Conservation (phyloP, 2,113 vertebrate genomes). For the Gasterosteus aculeatus region DNA sequence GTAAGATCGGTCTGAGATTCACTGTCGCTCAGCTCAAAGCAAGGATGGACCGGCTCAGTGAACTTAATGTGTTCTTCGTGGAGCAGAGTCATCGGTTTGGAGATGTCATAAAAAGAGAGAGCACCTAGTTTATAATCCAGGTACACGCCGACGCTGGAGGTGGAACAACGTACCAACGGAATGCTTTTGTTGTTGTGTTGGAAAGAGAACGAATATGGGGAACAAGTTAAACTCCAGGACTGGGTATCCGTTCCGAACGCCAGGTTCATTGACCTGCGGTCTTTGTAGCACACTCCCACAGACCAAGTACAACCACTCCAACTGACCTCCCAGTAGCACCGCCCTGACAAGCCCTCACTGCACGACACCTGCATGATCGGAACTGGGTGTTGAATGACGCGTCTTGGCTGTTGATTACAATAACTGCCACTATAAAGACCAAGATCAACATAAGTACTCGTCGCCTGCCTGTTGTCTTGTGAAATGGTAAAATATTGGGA, state of each 20-base stretch:
- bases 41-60: conserved; percentile 37
- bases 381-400: too few species aligned
- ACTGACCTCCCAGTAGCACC: conserved; percentile 42
- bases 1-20: accelerated
- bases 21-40: not conserved
- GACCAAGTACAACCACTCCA: not conserved
- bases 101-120: conserved; percentile 32
- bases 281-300: conserved; percentile 27
- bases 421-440: too few species aligned
- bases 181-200: accelerated
- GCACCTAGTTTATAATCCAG: conserved; percentile 14
- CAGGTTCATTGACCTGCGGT: accelerated
- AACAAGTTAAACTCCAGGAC: conserved; percentile 41
- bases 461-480: not conserved
- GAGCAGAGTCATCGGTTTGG: conserved; percentile 16
- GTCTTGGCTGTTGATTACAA: too few species aligned
- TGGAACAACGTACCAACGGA: accelerated
- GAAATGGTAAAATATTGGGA: not conserved
- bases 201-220: accelerated
- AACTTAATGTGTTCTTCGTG: conserved; percentile 1
- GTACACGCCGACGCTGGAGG: not conserved
- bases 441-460: not conserved
- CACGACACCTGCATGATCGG: conserved; percentile 26
- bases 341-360: conserved; percentile 22
- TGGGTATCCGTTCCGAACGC: conserved; percentile 21